These are phyloP conservation scores for Meghimatium bilineatum DNA, from an alignment of 2,888 invertebrate genomes.

Conservation along the genomic window DNA sequence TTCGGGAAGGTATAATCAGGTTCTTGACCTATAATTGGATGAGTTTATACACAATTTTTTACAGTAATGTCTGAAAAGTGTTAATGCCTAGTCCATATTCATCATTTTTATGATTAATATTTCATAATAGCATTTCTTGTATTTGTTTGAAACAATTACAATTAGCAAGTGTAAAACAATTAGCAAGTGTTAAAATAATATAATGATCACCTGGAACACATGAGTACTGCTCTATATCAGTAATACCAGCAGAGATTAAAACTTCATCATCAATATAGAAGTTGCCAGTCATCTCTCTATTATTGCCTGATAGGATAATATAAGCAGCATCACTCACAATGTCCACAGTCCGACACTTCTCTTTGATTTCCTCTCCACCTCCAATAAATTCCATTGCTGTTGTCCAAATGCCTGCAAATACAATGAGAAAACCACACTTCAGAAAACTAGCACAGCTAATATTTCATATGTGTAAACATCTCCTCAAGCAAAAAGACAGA, in stretches of 20 bases:
- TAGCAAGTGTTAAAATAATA: too few species aligned
- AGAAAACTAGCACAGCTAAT: background rate
- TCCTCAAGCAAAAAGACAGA: too few species aligned
- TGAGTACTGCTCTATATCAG: slow-evolving; percentile 84
- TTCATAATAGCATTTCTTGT: too few species aligned
- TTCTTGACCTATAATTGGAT: too few species aligned
- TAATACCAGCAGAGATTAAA: slow-evolving; percentile 86
- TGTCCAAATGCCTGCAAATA: slow-evolving; percentile 87
- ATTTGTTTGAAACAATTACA: too few species aligned
- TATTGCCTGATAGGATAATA: slow-evolving; percentile 86
- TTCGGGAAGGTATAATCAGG: too few species aligned
- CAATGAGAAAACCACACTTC: background rate
- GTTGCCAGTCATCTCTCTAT: slow-evolving; percentile 88
- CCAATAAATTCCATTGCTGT: slow-evolving; percentile 86
- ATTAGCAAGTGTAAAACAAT: too few species aligned
- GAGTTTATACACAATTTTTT: too few species aligned
- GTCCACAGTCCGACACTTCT: slow-evolving; percentile 86
- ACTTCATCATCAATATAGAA: slow-evolving; percentile 96
- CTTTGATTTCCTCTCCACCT: slow-evolving; percentile 79
- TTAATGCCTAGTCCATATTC: too few species aligned
- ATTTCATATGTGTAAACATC: background rate
- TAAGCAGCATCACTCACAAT: slow-evolving; percentile 95
- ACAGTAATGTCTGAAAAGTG: too few species aligned
- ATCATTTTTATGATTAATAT: too few species aligned
- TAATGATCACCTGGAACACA: slow-evolving; percentile 81